Evolutionary conservation across 2,888 invertebrate species (phyloP).

Genomic region (Stenodema calcarata): DNA sequence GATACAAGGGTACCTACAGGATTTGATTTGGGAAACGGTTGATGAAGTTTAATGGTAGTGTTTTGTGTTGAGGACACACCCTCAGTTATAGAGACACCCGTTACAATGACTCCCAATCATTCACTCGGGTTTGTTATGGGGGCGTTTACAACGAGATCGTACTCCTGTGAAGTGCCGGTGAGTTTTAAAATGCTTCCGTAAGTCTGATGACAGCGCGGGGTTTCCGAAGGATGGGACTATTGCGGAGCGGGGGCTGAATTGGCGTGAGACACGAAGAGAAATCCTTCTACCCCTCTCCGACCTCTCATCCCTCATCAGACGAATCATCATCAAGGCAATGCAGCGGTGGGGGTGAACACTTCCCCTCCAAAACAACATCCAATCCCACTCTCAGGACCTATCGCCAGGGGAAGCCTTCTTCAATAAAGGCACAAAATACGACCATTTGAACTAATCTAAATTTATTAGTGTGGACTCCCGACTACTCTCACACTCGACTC

Average conservation of each 20-base stretch:
- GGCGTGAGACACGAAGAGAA: constrained; percentile 45
- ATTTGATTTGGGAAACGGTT: too few species aligned
- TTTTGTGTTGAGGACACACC: too few species aligned
- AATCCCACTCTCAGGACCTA: constrained; percentile 35
- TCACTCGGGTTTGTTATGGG: too few species aligned
- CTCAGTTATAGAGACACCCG: too few species aligned
- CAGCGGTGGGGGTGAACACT: background rate
- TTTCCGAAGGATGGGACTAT: constrained; percentile 46
- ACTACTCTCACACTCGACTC: constrained; percentile 8
- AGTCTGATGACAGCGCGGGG: background rate
- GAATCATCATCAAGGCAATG: background rate
- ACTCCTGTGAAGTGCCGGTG: too few species aligned
- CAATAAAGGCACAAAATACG: constrained; percentile 54
- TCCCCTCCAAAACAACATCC: constrained; percentile 22
- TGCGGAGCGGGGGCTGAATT: constrained; percentile 28
- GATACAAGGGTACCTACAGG: too few species aligned
- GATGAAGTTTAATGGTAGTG: too few species aligned
- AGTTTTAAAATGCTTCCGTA: too few species aligned
- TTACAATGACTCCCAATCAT: too few species aligned
- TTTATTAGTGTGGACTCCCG: constrained; percentile 55
- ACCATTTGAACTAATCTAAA: constrained; percentile 58
- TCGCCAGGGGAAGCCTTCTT: constrained; percentile 36
- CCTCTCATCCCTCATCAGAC: background rate
- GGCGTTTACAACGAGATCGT: too few species aligned
- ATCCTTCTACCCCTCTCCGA: background rate